These are phyloP conservation scores for Zaprionus lineosus DNA, from an alignment of 2,888 invertebrate genomes.

Conservation along the genomic window DNA sequence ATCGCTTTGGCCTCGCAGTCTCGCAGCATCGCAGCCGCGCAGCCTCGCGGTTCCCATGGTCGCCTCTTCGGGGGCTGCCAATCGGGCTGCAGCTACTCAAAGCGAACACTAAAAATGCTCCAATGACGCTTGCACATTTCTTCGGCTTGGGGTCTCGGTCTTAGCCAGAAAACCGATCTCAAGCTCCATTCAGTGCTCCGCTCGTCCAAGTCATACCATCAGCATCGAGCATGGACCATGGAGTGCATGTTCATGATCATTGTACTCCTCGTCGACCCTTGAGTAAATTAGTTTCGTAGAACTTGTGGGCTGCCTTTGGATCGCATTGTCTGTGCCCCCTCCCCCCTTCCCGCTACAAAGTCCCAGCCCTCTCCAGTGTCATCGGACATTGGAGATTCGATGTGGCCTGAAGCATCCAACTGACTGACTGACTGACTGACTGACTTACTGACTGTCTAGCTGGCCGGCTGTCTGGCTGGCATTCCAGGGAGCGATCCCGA, in stretches of 20 bases:
- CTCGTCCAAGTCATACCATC: no score
- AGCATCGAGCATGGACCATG: conserved; percentile 55
- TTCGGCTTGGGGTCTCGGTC: no score
- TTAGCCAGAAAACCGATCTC: conserved; percentile 10
- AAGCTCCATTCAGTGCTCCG: conserved; percentile 31
- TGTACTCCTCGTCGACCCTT: conserved; percentile 61
- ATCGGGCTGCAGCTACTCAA: conserved; percentile 59
- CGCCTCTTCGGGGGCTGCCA: conserved; percentile 49
- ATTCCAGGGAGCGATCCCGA: no score
- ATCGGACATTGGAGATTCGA: no score
- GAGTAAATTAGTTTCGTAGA: conserved; percentile 77
- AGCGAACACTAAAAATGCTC: conserved; percentile 16
- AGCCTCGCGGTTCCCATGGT: conserved; percentile 48
- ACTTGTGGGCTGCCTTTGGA: conserved; percentile 59
- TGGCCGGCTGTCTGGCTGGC: no score
- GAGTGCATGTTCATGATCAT: conserved; percentile 39
- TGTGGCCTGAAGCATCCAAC: no score
- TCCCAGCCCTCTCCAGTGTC: no score
- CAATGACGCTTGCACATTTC: conserved; percentile 71
- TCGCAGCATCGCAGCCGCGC: no score
- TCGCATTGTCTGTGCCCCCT: conserved; percentile 9
- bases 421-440: conserved; percentile 8
- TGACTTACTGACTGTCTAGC: no score
- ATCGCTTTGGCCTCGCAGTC: background rate
- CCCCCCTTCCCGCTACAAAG: conserved; percentile 16